A percentile compares a stretch with the other conserved stretches of the same genome.
These are phyloP conservation scores for Anadara kagoshimensis DNA, from an alignment of 1,140 invertebrate genomes.

Conservation along the genomic window DNA sequence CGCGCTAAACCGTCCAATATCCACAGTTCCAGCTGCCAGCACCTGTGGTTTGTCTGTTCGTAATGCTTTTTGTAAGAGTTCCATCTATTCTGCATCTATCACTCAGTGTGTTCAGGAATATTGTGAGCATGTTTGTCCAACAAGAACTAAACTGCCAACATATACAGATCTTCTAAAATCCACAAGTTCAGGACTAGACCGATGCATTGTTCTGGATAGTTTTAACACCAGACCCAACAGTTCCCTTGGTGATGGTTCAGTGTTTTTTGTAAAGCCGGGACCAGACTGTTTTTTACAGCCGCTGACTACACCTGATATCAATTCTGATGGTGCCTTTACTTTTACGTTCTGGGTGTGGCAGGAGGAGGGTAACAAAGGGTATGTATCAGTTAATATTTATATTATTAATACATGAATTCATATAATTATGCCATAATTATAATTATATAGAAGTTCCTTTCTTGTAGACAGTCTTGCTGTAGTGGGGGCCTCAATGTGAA, in stretches of 20 bases:
- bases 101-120: conserved; percentile 57
- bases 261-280: conserved; percentile 46
- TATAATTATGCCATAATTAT: background rate
- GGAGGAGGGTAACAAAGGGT: conserved; percentile 52
- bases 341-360: conserved; percentile 67
- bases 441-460: background rate
- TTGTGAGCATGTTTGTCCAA: conserved; percentile 66
- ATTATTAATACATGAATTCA: background rate
- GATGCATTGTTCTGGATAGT: conserved; percentile 62
- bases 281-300: conserved; percentile 59
- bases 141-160: conserved; percentile 40
- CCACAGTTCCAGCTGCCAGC: conserved; percentile 59
- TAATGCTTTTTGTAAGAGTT: conserved; percentile 66
- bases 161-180: conserved; percentile 41
- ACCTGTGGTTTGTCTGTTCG: conserved; percentile 64
- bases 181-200: conserved; percentile 46
- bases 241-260: conserved; percentile 41
- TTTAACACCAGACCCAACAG: conserved; percentile 61
- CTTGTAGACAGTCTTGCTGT: background rate
- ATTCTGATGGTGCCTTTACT: conserved; percentile 59
- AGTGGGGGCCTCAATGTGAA: no score
- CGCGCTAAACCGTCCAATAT: conserved; percentile 51
- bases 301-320: conserved; percentile 34
- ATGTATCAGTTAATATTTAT: conserved; percentile 14
- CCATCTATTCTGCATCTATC: conserved; percentile 51